A percentile compares a stretch with the other conserved stretches of the same genome.
These are phyloP conservation scores for Ctena decussata DNA, from an alignment of 2,888 invertebrate genomes.

Conservation along the genomic window DNA sequence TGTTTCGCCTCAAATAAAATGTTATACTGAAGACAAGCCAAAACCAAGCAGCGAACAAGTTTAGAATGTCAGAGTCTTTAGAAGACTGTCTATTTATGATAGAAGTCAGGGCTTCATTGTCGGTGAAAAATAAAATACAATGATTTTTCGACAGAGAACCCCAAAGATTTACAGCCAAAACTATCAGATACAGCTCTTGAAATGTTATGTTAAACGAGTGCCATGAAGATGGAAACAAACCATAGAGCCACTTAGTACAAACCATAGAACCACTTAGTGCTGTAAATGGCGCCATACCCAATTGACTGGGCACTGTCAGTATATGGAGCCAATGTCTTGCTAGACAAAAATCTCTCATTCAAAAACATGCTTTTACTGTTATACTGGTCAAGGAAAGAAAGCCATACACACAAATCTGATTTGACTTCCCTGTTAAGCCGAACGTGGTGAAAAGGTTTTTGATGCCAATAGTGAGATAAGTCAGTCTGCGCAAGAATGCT, in stretches of 20 bases:
- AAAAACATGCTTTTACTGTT: constrained; percentile 43
- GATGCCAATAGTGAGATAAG: constrained; percentile 53
- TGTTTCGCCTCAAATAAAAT: constrained; percentile 38
- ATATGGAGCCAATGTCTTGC: constrained; percentile 11
- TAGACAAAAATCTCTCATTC: neutral
- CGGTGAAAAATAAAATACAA: constrained; percentile 45
- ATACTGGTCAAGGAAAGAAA: constrained; percentile 18
- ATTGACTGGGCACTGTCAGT: constrained; percentile 21
- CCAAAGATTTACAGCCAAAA: constrained; percentile 50
- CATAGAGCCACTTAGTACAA: constrained; percentile 11
- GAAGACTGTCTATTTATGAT: constrained; percentile 55
- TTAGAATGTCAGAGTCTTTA: constrained; percentile 33
- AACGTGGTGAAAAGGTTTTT: constrained; percentile 23
- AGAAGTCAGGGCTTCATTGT: constrained; percentile 47
- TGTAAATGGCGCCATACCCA: neutral
- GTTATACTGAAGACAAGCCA: constrained; percentile 31
- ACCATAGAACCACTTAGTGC: constrained; percentile 12
- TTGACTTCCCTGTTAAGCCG: constrained; percentile 18
- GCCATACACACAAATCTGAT: constrained; percentile 36
- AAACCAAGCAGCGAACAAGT: constrained; percentile 39
- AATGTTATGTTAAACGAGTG: constrained; percentile 8
- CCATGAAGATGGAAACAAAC: neutral
- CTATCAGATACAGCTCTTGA: constrained; percentile 41
- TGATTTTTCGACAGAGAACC: constrained; percentile 29
- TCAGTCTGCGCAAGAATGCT: constrained; percentile 56